A percentile compares a stretch with the other conserved stretches of the same genome.
Conservation (phyloP, 2,888 invertebrate species). For the Xestoiulus laeticollis region DNA sequence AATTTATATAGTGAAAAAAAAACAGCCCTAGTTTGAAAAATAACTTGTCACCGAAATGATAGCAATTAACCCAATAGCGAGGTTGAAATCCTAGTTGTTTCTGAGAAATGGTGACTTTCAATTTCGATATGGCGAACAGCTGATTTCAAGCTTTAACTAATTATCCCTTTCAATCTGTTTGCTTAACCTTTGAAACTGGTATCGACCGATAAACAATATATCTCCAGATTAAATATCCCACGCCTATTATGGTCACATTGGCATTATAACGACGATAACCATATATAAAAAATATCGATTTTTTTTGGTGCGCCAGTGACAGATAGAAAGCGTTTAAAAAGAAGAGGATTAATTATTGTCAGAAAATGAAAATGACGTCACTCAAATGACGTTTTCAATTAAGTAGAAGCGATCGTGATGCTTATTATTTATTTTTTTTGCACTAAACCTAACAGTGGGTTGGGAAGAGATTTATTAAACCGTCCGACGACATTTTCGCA, state of each 20-base stretch:
- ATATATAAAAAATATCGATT: not conserved
- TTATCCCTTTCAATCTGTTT: not conserved
- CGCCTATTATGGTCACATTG: not conserved
- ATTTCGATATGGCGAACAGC: constrained; percentile 5
- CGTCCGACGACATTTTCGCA: not conserved
- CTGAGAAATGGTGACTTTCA: not conserved
- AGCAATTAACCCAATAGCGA: not conserved
- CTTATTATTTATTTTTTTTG: not conserved
- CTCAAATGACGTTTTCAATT: not conserved
- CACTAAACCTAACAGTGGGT: not conserved
- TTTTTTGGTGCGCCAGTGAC: not conserved
- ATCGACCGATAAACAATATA: not conserved
- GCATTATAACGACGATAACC: not conserved
- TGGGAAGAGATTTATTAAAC: not conserved
- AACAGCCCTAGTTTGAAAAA: not conserved
- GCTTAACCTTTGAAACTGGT: not conserved
- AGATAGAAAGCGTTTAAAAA: not conserved
- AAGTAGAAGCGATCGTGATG: not conserved
- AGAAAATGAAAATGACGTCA: constrained; percentile 1
- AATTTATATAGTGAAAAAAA: not conserved
- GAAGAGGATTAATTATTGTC: not conserved
- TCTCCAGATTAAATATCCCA: not conserved
- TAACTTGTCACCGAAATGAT: not conserved
- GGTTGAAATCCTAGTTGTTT: not conserved
- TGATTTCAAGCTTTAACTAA: not conserved